A percentile compares a stretch with the other conserved stretches of the same genome.
Conservation (phyloP, 2,797 vertebrate genomes). For the Heterohyrax brucei region DNA sequence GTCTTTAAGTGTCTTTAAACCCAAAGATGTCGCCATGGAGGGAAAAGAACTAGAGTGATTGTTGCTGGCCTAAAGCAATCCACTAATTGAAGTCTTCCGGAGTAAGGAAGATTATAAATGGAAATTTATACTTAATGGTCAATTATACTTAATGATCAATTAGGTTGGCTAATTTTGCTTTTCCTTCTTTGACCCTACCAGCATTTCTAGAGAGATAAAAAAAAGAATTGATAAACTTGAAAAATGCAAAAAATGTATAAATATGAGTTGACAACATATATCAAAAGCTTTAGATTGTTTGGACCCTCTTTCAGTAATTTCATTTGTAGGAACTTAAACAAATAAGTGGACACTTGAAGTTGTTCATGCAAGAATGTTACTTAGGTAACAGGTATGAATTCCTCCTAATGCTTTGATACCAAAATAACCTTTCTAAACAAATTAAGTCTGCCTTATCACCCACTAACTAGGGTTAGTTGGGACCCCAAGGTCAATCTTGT, state of each 20-base stretch:
- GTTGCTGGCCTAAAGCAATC: background rate
- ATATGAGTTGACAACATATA: background rate
- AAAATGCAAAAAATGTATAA: conserved; percentile 59
- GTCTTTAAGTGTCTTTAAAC: background rate
- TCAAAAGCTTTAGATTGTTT: background rate
- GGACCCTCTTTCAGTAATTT: background rate
- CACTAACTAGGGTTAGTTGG: background rate
- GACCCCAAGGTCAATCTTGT: too few relatives aligned
- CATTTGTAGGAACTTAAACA: conserved; percentile 56
- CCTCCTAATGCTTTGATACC: background rate
- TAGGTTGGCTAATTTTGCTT: conserved; percentile 76
- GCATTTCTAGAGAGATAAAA: conserved; percentile 63
- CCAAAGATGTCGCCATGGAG: background rate
- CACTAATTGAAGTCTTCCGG: conserved; percentile 69
- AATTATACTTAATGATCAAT: conserved; percentile 78
- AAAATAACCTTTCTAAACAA: conserved; percentile 1
- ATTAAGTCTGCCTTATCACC: background rate
- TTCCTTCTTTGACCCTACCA: conserved; percentile 54
- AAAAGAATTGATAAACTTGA: conserved; percentile 56
- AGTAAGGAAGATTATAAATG: conserved; percentile 73
- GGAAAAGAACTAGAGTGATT: background rate
- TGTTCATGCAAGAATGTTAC: background rate
- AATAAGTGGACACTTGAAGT: background rate
- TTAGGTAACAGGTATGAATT: background rate
- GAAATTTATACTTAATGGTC: conserved; percentile 78